These are phyloP conservation scores for Neodiprion pinetum DNA, from an alignment of 1,140 invertebrate genomes.

Conservation along the genomic window DNA sequence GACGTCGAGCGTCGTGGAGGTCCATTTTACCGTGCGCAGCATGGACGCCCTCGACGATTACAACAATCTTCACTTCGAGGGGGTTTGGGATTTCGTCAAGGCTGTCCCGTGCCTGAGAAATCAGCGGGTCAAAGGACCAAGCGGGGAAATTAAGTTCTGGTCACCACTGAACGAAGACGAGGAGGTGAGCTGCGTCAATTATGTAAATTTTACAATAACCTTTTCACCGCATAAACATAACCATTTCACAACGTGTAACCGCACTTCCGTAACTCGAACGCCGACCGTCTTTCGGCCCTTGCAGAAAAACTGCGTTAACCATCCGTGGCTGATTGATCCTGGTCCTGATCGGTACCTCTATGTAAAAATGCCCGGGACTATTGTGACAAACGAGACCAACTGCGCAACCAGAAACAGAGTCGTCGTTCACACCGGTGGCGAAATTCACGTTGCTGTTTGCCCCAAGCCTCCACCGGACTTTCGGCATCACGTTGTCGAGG, in stretches of 20 bases:
- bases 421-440: slow-evolving; percentile 73
- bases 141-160: slow-evolving; percentile 75
- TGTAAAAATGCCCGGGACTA: slow-evolving; percentile 71
- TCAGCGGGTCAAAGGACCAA: slow-evolving; percentile 74
- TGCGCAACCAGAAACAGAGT: slow-evolving; percentile 77
- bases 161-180: slow-evolving; percentile 66
- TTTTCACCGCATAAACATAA: neutral
- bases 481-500: slow-evolving; percentile 71
- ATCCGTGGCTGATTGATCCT: slow-evolving; percentile 83
- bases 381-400: slow-evolving; percentile 64
- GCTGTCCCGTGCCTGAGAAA: slow-evolving; percentile 70
- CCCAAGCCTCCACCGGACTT: slow-evolving; percentile 68
- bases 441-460: slow-evolving; percentile 73
- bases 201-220: neutral
- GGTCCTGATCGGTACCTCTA: slow-evolving; percentile 73
- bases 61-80: slow-evolving; percentile 83
- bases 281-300: slow-evolving; percentile 31
- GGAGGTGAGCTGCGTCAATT: slow-evolving; percentile 64
- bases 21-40: slow-evolving; percentile 80
- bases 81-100: slow-evolving; percentile 81
- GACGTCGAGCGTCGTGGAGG: slow-evolving; percentile 75
- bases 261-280: too few species aligned
- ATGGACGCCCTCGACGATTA: slow-evolving; percentile 88
- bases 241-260: neutral
- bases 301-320: slow-evolving; percentile 77